Base-by-base conservation (phyloP, 2,113 vertebrate species). In the Electrona antarctica region DNA sequence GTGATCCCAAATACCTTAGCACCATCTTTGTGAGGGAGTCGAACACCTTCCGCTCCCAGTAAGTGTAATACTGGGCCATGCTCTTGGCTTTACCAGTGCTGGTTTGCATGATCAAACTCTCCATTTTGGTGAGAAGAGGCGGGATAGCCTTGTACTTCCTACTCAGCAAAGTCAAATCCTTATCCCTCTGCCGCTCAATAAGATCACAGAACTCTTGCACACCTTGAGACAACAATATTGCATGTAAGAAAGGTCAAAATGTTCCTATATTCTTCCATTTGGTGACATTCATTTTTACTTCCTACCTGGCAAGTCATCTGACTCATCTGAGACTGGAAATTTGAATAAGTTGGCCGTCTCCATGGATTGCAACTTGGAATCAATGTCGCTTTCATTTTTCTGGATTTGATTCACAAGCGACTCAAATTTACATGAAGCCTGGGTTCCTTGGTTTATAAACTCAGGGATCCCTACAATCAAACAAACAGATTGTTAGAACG, bases 121-220 rank as follows among this genome's bases (percentile, higher is more conserved):
- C 97, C 4, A 94, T 94, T 80, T 96, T 95, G 58, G 88, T 96
- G 64, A 99, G 93, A 57, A 96, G 79, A 0, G 93, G 93, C 57
- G 93, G 90, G 5, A 99, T 93, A 11, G 93, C 92, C n/a, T 91
- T 68, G 79, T 97, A 98, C 62, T 93, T 95, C 68, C 78, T 90
- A 28, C 91, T 84, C 83, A 98, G 87, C 54, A 92, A 73, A 70
- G 87, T 90, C 68, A 95, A 48, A 4, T 95, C 95, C 69, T 92
- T 96, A 46, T 47, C 15, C 64, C 93, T 84, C 62, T 97, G 95
- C n/a, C 8, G 78, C 52, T 95, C 95, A 15, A 97, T 76, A 52
- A 85, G 73, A 66, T 95, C 94, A 87, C 93, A 99, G 87, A 98
- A 99, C 49, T 95, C 93, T 77, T 96, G 96, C 45, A 92, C 87